Evolutionary conservation across 2,113 vertebrate genomes (phyloP).

Genomic region (Podiceps cristatus): DNA sequence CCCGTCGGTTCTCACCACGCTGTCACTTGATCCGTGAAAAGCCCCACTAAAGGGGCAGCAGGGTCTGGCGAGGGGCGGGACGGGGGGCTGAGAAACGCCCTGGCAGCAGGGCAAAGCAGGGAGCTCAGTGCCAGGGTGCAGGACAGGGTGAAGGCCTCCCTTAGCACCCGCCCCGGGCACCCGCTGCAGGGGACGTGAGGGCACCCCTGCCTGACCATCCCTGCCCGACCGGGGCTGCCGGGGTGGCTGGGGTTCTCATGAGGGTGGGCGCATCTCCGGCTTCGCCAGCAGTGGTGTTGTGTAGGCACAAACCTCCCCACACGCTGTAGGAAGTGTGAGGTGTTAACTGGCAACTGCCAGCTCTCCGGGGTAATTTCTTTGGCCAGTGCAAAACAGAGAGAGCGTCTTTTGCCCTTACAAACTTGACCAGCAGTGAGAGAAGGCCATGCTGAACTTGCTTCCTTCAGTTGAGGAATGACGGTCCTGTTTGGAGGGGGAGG

Average conservation of each 20-base stretch:
- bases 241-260: neutral
- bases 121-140: neutral
- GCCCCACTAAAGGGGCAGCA: neutral
- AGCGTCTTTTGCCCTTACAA: neutral
- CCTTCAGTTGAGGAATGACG: neutral
- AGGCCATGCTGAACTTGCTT: neutral
- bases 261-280: accelerated
- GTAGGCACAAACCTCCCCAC: accelerated
- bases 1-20: accelerated
- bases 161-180: no score
- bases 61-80: neutral
- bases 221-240: neutral
- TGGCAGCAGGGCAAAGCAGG: neutral
- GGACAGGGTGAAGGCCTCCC: accelerated
- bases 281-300: neutral
- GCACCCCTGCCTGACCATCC: accelerated
- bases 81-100: accelerated
- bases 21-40: neutral
- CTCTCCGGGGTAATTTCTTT: neutral
- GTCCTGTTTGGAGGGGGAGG: neutral
- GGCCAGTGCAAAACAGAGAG: neutral
- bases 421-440: neutral
- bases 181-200: no score
- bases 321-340: neutral
- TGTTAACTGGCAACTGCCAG: neutral